Percentiles rank a stretch among this genome's conserved stretches.
phyloP scores from a whole-genome alignment of 2,888 invertebrate genomes.

The Pogonocherus hispidulus region DNA sequence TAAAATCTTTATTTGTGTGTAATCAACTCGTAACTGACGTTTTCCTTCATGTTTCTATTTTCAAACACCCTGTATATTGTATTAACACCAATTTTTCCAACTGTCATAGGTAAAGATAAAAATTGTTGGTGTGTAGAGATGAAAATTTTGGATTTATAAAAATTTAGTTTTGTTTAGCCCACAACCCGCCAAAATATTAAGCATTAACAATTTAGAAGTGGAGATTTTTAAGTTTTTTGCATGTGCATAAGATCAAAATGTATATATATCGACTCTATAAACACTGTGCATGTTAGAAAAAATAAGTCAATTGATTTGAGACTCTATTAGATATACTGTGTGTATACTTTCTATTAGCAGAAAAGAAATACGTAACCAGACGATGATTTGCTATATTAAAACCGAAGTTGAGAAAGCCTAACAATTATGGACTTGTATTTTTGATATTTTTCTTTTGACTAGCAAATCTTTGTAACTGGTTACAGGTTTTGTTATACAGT shows the following conservation, averaged over 20 bases:
- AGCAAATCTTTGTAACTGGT: not conserved
- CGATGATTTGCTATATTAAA: not conserved
- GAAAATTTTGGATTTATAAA: too few relatives aligned
- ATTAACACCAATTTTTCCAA: too few relatives aligned
- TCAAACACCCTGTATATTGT: too few relatives aligned
- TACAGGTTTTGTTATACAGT: not conserved
- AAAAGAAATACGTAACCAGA: conserved; percentile 10
- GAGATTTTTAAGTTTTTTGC: too few relatives aligned
- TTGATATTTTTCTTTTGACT: not conserved
- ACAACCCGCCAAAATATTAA: too few relatives aligned
- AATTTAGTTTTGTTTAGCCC: too few relatives aligned
- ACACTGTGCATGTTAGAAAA: conserved; percentile 24
- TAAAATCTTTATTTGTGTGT: too few relatives aligned
- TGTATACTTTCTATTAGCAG: not conserved
- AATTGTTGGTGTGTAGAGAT: too few relatives aligned
- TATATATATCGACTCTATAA: conserved; percentile 26
- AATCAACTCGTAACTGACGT: too few relatives aligned
- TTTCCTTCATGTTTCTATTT: too few relatives aligned
- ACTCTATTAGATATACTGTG: conserved; percentile 13
- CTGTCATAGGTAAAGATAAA: too few relatives aligned
- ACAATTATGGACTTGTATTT: not conserved
- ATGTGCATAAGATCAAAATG: conserved; percentile 16
- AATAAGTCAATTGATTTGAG: conserved; percentile 26
- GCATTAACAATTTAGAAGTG: too few relatives aligned
- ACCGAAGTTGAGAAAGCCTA: not conserved